phyloP scores from a whole-genome alignment of 1,140 invertebrate species.

The Aphaenogaster floridana region DNA sequence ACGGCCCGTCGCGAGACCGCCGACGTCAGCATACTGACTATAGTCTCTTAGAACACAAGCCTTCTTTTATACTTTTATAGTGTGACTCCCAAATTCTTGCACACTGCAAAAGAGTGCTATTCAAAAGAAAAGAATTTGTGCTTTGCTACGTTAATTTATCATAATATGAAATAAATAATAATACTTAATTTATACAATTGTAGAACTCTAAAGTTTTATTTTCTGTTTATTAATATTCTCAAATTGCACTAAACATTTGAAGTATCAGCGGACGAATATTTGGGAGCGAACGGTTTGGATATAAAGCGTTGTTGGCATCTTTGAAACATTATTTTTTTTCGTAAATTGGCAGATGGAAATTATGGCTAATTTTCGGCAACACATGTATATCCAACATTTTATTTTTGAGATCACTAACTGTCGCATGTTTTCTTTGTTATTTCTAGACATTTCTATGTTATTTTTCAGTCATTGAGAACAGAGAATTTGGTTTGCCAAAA shows the following conservation, averaged over 20 bases:
- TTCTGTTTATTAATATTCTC: neutral
- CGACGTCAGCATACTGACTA: constrained; percentile 20
- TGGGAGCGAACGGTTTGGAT: neutral
- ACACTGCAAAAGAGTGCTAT: neutral
- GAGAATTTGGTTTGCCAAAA: constrained; percentile 19
- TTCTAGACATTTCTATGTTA: neutral
- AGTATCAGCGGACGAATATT: neutral
- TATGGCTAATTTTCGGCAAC: neutral
- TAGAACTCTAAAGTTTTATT: neutral
- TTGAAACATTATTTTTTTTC: constrained; percentile 7
- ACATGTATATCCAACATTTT: neutral
- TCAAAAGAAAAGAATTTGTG: constrained; percentile 13
- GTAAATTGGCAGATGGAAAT: constrained; percentile 12
- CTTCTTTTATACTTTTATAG: constrained; percentile 9
- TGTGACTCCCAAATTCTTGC: neutral
- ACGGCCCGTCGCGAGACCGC: constrained; percentile 14
- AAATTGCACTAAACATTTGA: constrained; percentile 3
- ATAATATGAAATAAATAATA: neutral
- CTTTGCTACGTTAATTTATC: constrained; percentile 10
- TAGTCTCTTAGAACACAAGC: constrained; percentile 62
- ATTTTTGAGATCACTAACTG: neutral
- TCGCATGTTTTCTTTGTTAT: neutral
- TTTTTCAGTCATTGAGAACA: neutral
- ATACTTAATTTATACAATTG: neutral
- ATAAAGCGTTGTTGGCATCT: constrained; percentile 44